A percentile compares a stretch with the other conserved stretches of the same genome.
Evolutionary conservation across 2,113 vertebrate genomes (phyloP).

Genomic region (Micronisus gabar): DNA sequence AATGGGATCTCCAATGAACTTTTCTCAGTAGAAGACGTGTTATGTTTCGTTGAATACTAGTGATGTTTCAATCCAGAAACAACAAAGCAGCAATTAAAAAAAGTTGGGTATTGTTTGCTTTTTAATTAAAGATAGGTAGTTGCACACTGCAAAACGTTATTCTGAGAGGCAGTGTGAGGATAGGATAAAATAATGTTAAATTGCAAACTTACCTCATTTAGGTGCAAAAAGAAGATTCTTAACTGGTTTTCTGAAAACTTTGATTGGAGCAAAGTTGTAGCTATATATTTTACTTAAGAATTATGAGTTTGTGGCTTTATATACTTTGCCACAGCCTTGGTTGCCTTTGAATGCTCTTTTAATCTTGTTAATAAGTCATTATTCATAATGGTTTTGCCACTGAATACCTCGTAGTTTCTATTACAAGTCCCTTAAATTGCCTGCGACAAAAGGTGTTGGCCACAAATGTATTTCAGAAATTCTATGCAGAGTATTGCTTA

Average conservation of each 20-base stretch:
- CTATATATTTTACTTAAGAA: neutral
- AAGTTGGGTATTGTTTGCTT: neutral
- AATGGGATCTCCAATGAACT: neutral
- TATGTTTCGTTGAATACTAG: neutral
- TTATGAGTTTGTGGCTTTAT: neutral
- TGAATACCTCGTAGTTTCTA: neutral
- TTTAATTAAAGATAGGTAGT: neutral
- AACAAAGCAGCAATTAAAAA: neutral
- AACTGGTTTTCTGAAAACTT: neutral
- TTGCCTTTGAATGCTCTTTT: neutral
- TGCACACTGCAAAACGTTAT: neutral
- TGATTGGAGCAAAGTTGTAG: neutral
- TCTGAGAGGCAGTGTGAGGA: neutral
- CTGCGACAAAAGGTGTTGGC: neutral
- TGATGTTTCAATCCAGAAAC: neutral
- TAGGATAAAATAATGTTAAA: neutral
- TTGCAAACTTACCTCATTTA: neutral
- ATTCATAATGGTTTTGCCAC: neutral
- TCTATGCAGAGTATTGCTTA: neutral
- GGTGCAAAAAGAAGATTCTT: neutral
- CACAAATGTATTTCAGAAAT: neutral
- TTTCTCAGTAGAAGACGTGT: neutral
- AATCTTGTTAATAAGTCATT: neutral
- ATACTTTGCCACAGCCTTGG: neutral
- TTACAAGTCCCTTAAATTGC: neutral